These are phyloP conservation scores for Pelmatolapia mariae DNA, from an alignment of 2,113 vertebrate species.

Conservation along the genomic window DNA sequence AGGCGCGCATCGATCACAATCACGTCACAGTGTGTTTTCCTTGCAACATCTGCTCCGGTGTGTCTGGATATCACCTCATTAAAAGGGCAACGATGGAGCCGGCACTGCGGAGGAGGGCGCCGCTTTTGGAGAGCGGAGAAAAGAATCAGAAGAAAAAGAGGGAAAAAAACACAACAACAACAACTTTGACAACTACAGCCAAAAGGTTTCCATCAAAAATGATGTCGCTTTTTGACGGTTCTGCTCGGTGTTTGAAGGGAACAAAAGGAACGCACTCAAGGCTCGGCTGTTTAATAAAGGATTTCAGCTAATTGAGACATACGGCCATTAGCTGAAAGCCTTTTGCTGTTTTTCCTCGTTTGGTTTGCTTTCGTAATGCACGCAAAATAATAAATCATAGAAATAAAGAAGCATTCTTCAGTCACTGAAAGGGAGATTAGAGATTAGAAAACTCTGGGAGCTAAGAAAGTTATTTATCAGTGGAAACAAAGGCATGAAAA, in stretches of 20 bases:
- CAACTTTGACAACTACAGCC: background rate
- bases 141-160: background rate
- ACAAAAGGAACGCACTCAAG: background rate
- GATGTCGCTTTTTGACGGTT: background rate
- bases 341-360: background rate
- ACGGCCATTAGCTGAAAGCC: background rate
- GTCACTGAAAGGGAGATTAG: background rate
- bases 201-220: background rate
- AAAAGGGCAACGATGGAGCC: slow-evolving; percentile 49
- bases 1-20: slow-evolving; percentile 60
- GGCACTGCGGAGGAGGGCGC: slow-evolving; percentile 8
- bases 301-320: background rate
- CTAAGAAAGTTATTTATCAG: background rate
- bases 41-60: slow-evolving; percentile 67
- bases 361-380: background rate
- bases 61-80: slow-evolving; percentile 59
- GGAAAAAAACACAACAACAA: background rate
- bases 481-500: background rate
- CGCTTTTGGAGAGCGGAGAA: background rate
- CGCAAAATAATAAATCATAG: background rate
- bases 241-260: background rate
- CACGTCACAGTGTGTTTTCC: slow-evolving; percentile 58
- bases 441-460: background rate
- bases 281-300: background rate
- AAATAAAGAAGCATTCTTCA: background rate